Percentiles rank a stretch among this genome's conserved stretches.
These are phyloP conservation scores for Haliclystus octoradiatus DNA, from an alignment of 30 jellyfish, hydroid and myxozoan species.

Conservation along the genomic window DNA sequence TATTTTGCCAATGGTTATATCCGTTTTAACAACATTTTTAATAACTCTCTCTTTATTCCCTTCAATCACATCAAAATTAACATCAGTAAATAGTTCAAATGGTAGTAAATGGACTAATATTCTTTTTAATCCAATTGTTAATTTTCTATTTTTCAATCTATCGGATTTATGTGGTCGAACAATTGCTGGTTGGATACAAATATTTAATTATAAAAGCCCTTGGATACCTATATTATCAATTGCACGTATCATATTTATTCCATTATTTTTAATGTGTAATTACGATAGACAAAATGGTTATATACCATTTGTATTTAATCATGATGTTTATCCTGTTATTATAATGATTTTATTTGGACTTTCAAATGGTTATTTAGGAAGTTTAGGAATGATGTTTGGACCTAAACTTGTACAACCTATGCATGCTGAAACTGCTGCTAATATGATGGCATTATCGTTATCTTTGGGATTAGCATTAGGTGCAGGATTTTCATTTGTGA, in stretches of 20 bases:
- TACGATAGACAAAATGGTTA: conserved; percentile 20
- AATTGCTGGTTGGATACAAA: conserved; percentile 72
- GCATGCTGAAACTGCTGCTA: conserved; percentile 91
- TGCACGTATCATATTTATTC: conserved; percentile 61
- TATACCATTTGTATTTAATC: conserved; percentile 38
- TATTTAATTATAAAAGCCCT: conserved; percentile 38
- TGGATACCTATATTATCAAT: conserved; percentile 50
- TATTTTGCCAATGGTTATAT: conserved; percentile 59
- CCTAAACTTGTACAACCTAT: conserved; percentile 74
- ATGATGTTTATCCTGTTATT: conserved; percentile 76
- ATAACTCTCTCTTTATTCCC: conserved; percentile 77
- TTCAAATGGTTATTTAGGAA: conserved; percentile 87
- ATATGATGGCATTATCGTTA: conserved; percentile 85
- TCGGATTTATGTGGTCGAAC: conserved; percentile 88
- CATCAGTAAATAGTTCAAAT: conserved; percentile 48
- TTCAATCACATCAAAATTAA: conserved; percentile 56
- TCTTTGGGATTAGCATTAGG: conserved; percentile 83
- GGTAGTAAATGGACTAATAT: conserved; percentile 58
- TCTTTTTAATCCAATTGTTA: conserved; percentile 58
- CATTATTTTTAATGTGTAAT: conserved; percentile 77
- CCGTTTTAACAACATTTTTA: conserved; percentile 55
- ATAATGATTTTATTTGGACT: conserved; percentile 45
- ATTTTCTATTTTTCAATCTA: conserved; percentile 67
- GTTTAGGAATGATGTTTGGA: conserved; percentile 98
- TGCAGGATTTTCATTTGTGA: conserved; percentile 89